Evolutionary conservation across 2,888 invertebrate species (phyloP).

Genomic region (Nomada fabriciana): DNA sequence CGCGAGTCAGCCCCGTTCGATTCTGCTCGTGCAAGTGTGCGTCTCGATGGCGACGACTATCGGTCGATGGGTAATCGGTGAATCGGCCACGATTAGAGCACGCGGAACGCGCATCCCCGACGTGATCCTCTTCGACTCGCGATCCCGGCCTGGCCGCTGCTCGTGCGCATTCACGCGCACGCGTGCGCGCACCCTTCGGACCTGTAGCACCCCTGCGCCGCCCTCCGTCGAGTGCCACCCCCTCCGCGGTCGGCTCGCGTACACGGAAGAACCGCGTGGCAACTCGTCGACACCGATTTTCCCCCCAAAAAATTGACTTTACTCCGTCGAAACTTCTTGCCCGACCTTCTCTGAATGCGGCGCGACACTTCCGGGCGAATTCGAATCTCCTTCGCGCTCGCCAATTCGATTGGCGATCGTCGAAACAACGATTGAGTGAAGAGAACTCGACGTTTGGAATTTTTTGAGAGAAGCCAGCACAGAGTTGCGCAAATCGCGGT

Average conservation of each 20-base stretch:
- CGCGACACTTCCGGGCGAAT: no score
- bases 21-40: neutral
- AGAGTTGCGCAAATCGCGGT: constrained; percentile 74
- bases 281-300: no score
- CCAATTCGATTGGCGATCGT: neutral
- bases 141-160: constrained; percentile 41
- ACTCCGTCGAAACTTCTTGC: no score
- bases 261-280: neutral
- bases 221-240: constrained; percentile 4
- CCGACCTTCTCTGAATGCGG: no score
- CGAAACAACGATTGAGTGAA: neutral
- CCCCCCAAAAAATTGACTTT: no score
- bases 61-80: constrained; percentile 26
- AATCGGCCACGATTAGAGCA: constrained; percentile 17
- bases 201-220: constrained; percentile 20
- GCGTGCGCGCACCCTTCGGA: constrained; percentile 70
- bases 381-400: no score
- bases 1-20: neutral
- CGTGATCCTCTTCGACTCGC: constrained; percentile 59
- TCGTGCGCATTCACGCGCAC: constrained; percentile 61
- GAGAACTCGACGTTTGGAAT: neutral
- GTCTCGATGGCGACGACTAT: neutral
- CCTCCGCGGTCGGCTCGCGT: neutral
- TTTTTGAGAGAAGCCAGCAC: constrained; percentile 28
- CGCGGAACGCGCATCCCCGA: constrained; percentile 41